phyloP scores from a whole-genome alignment of 2,888 invertebrate species.

The Pristionchus japonicus region DNA sequence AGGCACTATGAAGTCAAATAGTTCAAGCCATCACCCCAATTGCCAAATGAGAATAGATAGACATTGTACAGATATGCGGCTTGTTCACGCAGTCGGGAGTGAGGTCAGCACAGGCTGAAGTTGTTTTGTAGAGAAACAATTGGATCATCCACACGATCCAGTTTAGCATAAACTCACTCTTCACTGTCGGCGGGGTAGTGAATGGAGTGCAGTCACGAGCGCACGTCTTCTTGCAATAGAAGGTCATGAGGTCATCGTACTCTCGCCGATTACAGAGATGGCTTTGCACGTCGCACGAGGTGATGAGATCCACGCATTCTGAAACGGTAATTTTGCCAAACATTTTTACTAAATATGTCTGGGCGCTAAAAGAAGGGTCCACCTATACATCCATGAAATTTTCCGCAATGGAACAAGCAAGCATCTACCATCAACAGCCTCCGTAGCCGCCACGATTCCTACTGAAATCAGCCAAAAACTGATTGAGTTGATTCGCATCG shows the following conservation, averaged over 20 bases:
- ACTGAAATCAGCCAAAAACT: no score
- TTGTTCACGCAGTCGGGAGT: slow-evolving; percentile 13
- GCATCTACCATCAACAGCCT: no score
- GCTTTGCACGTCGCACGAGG: background rate
- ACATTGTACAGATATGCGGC: background rate
- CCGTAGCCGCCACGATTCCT: no score
- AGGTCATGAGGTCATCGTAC: background rate
- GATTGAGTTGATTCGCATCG: no score
- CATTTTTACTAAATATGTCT: no score
- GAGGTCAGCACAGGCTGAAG: background rate
- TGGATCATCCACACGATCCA: background rate
- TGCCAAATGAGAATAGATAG: background rate
- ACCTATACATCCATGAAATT: no score
- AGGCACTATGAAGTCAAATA: no score
- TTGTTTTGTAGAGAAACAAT: background rate
- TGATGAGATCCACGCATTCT: background rate
- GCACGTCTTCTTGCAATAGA: background rate
- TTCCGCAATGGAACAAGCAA: no score
- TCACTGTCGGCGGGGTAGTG: background rate
- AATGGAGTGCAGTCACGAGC: background rate
- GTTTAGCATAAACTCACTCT: background rate
- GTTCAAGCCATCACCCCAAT: background rate
- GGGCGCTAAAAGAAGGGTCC: no score
- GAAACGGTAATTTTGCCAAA: no score
- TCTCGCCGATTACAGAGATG: background rate